Evolutionary conservation across 2,888 invertebrate genomes (phyloP).

Genomic region (Pyrrhosoma nymphula): DNA sequence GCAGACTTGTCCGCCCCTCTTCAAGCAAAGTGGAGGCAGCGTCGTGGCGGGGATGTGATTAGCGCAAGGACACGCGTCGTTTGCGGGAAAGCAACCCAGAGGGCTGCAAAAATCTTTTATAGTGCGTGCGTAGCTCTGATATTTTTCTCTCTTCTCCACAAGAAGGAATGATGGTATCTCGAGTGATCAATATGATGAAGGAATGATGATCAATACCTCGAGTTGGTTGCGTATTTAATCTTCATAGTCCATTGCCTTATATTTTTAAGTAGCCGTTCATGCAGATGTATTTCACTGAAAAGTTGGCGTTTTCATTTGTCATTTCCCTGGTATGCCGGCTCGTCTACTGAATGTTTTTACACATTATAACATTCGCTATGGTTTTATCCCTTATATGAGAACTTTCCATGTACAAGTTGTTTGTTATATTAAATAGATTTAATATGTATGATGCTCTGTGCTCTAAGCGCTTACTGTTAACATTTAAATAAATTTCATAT

Average conservation of each 20-base stretch:
- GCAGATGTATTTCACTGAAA: no score
- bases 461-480: no score
- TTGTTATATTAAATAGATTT: neutral
- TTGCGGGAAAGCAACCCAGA: neutral
- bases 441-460: no score
- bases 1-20: neutral
- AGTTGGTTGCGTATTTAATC: neutral
- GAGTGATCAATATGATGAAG: neutral
- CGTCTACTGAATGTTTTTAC: no score
- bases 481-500: no score
- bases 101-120: neutral
- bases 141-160: neutral
- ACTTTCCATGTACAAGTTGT: neutral
- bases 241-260: neutral
- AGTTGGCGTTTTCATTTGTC: no score
- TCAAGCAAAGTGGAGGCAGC: neutral
- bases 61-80: neutral
- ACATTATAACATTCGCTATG: neutral
- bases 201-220: neutral
- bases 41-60: neutral
- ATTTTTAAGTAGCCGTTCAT: neutral
- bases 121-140: neutral
- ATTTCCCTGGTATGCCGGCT: no score
- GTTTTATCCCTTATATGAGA: neutral
- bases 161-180: neutral